Conservation (phyloP, 1,140 invertebrate species). For the Drosophila orosa region DNA sequence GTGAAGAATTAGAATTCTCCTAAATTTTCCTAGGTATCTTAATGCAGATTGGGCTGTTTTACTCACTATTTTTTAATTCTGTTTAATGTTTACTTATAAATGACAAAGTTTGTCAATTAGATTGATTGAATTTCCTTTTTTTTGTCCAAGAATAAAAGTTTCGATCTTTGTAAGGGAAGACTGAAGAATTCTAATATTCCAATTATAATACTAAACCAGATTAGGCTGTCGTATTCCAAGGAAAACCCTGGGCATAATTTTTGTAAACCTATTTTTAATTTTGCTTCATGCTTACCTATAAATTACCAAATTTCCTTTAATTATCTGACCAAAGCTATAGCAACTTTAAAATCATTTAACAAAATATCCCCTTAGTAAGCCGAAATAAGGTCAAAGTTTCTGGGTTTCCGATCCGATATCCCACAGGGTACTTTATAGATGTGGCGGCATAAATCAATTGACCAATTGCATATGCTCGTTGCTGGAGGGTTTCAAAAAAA, state of each 20-base stretch:
- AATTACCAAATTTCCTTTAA: background rate
- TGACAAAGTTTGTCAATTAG: too few species aligned
- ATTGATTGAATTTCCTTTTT: background rate
- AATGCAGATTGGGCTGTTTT: too few species aligned
- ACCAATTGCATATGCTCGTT: conserved; percentile 48
- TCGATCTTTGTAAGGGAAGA: too few species aligned
- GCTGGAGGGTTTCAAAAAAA: background rate
- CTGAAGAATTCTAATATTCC: background rate
- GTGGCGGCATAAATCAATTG: conserved; percentile 46
- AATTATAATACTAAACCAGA: too few species aligned
- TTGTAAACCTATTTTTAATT: background rate
- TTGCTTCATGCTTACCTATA: too few species aligned
- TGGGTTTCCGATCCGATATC: background rate
- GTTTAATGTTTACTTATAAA: too few species aligned
- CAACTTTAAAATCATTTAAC: background rate
- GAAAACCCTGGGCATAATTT: background rate
- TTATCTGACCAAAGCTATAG: background rate
- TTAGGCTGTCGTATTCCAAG: background rate
- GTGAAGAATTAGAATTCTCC: too few species aligned
- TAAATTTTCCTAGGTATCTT: too few species aligned
- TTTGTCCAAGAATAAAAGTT: background rate
- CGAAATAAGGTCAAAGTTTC: background rate
- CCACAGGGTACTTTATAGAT: background rate
- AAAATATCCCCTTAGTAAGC: background rate
- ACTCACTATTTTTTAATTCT: too few species aligned